phyloP scores from a whole-genome alignment of 2,797 vertebrate species.

The Galagoides demidoff region DNA sequence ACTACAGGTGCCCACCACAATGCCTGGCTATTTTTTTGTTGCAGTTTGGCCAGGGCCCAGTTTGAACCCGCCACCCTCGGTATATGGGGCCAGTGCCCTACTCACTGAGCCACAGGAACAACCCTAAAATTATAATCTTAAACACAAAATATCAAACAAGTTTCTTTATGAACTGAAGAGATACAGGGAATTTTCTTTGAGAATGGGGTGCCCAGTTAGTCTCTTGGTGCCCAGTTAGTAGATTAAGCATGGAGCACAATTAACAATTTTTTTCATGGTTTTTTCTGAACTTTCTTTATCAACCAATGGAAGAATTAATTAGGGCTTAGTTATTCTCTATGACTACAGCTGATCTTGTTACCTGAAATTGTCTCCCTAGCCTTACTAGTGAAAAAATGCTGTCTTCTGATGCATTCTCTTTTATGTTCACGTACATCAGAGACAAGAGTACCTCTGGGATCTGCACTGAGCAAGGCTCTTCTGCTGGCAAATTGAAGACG shows the following conservation, averaged over 20 bases:
- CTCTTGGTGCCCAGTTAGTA: neutral
- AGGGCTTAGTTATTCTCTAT: neutral
- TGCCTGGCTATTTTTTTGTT: too few relatives aligned
- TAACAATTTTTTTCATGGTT: neutral
- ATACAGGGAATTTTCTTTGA: neutral
- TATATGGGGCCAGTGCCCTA: too few relatives aligned
- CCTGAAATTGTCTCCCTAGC: neutral
- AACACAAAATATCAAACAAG: neutral
- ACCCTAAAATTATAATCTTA: neutral
- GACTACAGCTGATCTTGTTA: neutral
- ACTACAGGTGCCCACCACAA: too few relatives aligned
- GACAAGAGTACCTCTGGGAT: neutral
- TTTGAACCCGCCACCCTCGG: too few relatives aligned
- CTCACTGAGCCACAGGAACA: too few relatives aligned
- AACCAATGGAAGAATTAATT: neutral
- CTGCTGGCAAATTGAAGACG: neutral
- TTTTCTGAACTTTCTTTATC: neutral
- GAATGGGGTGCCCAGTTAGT: neutral
- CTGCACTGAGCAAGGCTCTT: neutral
- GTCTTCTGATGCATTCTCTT: neutral
- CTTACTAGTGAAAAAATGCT: neutral
- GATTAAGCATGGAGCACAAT: neutral
- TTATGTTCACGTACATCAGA: neutral
- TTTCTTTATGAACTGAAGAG: neutral
- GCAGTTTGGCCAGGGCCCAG: too few relatives aligned